Percentiles rank a stretch among this genome's conserved stretches.
phyloP scores from a whole-genome alignment of 1,140 invertebrate species.

The Microvelia longipes region DNA sequence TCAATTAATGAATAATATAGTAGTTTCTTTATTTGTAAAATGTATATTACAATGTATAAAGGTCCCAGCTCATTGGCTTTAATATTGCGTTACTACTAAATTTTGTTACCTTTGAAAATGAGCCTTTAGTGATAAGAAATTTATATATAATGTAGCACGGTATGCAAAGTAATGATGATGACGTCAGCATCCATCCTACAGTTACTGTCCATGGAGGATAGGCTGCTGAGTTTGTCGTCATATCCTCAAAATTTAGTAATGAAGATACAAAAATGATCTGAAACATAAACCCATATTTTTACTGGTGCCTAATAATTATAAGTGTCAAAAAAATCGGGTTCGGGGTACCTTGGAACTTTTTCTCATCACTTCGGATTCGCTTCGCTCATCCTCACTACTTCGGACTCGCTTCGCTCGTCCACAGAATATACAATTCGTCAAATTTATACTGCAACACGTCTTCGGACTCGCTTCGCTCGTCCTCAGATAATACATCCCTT shows the following conservation, averaged over 20 bases:
- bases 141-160: conserved; percentile 46
- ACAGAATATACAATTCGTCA: too few relatives aligned
- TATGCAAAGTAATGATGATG: conserved; percentile 55
- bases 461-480: too few relatives aligned
- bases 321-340: too few relatives aligned
- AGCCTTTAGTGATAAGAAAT: conserved; percentile 37
- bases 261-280: conserved; percentile 55
- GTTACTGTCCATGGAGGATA: conserved; percentile 52
- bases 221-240: conserved; percentile 43
- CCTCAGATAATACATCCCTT: too few relatives aligned
- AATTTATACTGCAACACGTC: too few relatives aligned
- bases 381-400: too few relatives aligned
- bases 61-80: neutral
- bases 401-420: too few relatives aligned
- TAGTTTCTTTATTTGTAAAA: neutral
- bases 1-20: neutral
- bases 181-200: conserved; percentile 53
- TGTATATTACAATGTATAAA: neutral
- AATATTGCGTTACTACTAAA: neutral
- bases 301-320: neutral
- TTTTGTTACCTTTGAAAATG: conserved; percentile 32
- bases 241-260: conserved; percentile 43
- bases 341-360: too few relatives aligned
- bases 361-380: too few relatives aligned
- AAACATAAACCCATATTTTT: conserved; percentile 15